Conservation (phyloP, 2,888 invertebrate species). For the Diaphora mendica region DNA sequence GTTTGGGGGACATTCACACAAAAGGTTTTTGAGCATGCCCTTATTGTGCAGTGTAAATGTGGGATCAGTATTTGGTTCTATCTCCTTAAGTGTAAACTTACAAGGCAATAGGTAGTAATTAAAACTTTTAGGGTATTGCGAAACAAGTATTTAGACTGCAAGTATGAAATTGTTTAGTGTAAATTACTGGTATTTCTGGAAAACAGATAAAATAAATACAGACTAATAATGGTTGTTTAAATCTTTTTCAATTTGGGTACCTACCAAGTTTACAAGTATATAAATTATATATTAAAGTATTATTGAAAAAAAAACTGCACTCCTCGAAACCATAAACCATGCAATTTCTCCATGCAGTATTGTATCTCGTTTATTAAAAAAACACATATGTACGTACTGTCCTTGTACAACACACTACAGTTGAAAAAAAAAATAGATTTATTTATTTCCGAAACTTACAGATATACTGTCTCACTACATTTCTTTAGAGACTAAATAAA, state of each 20-base stretch:
- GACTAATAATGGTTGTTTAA: slow-evolving; percentile 36
- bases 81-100: slow-evolving; percentile 30
- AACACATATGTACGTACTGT: slow-evolving; percentile 74
- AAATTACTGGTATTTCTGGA: slow-evolving; percentile 26
- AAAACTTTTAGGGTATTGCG: slow-evolving; percentile 6
- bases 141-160: neutral
- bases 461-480: slow-evolving; percentile 70
- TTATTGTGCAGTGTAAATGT: slow-evolving; percentile 73
- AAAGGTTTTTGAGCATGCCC: slow-evolving; percentile 80
- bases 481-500: slow-evolving; percentile 57
- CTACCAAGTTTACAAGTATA: slow-evolving; percentile 9
- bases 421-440: slow-evolving; percentile 60
- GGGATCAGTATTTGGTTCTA: slow-evolving; percentile 27
- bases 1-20: slow-evolving; percentile 66
- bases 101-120: slow-evolving; percentile 46
- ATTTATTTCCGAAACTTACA: slow-evolving; percentile 63
- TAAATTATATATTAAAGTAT: slow-evolving; percentile 38
- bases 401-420: slow-evolving; percentile 63
- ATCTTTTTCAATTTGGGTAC: slow-evolving; percentile 19
- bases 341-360: slow-evolving; percentile 77
- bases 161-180: slow-evolving; percentile 22
- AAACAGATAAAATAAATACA: slow-evolving; percentile 48
- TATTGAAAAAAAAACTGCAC: slow-evolving; percentile 73
- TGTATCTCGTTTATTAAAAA: slow-evolving; percentile 46
- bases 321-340: slow-evolving; percentile 72